Conservation (phyloP, 2,888 invertebrate species). For the Troides helena region DNA sequence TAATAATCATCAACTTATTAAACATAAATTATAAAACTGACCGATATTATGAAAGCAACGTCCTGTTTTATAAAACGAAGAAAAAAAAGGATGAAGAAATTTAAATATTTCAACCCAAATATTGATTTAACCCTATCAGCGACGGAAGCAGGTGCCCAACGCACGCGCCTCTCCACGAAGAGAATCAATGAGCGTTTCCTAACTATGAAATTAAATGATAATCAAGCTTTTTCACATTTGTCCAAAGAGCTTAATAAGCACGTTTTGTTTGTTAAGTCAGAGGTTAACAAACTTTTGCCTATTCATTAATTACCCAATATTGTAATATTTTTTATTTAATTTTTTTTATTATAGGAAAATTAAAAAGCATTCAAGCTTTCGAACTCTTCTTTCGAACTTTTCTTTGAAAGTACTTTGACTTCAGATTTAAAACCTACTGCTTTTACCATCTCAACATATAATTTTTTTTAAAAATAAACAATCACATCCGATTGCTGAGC, state of each 20-base stretch:
- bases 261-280: conserved; percentile 55
- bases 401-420: too few species aligned
- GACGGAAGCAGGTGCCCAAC: conserved; percentile 74
- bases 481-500: too few species aligned
- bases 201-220: conserved; percentile 81
- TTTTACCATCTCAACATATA: too few species aligned
- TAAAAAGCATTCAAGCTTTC: too few species aligned
- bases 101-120: conserved; percentile 75
- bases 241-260: conserved; percentile 70
- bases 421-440: too few species aligned
- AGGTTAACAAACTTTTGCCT: conserved; percentile 44
- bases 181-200: conserved; percentile 72
- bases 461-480: too few species aligned
- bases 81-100: conserved; percentile 59
- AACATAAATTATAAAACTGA: not conserved
- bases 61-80: conserved; percentile 6
- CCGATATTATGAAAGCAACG: not conserved
- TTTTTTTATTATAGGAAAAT: not conserved
- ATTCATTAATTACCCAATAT: conserved; percentile 2
- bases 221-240: conserved; percentile 74
- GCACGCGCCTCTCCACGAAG: conserved; percentile 64
- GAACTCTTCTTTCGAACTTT: too few species aligned
- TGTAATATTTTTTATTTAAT: not conserved
- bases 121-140: conserved; percentile 79
- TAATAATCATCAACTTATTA: too few species aligned